Evolutionary conservation across 1,140 invertebrate genomes (phyloP).

Genomic region (Sesamia nonagrioides): DNA sequence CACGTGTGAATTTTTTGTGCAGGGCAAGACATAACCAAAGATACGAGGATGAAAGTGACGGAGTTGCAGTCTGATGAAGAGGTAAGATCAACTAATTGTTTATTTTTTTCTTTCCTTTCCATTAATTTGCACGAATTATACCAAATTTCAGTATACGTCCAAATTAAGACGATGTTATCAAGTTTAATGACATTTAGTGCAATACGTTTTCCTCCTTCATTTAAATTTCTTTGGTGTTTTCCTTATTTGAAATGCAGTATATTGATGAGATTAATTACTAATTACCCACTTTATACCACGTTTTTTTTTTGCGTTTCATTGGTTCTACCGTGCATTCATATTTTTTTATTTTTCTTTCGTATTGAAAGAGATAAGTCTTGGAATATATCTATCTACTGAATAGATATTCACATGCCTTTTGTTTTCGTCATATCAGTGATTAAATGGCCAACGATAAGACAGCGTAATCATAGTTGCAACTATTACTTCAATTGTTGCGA

Average conservation of each 20-base stretch:
- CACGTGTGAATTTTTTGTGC: conserved; percentile 76
- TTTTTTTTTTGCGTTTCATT: neutral
- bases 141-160: neutral
- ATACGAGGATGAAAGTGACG: conserved; percentile 86
- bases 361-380: neutral
- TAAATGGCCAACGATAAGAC: conserved; percentile 14
- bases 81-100: conserved; percentile 63
- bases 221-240: neutral
- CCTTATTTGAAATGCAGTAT: neutral
- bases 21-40: conserved; percentile 89
- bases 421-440: conserved; percentile 12
- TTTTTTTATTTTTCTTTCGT: neutral
- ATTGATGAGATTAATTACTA: neutral
- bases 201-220: neutral
- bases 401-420: neutral
- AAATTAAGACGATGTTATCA: neutral
- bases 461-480: neutral
- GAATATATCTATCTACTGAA: neutral
- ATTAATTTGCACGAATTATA: neutral
- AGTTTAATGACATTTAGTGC: neutral
- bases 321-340: neutral
- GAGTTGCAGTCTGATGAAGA: conserved; percentile 84
- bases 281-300: neutral
- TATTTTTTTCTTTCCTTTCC: neutral
- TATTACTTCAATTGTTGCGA: neutral